Base-by-base conservation (phyloP, 2,888 invertebrate species). In the Epirrhoe tristata region DNA sequence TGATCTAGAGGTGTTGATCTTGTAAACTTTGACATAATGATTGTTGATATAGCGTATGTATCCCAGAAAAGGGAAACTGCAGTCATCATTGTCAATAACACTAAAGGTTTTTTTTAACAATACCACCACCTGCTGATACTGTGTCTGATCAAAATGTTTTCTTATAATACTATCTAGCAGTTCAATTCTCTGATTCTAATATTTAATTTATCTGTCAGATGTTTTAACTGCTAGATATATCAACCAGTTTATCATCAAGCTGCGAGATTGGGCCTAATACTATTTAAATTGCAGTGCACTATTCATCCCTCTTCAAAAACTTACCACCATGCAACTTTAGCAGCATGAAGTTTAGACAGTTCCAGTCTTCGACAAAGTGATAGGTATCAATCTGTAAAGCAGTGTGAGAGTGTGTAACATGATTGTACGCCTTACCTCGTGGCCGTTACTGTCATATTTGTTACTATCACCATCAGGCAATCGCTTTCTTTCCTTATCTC, bases 401-500 rank as follows among this genome's bases (percentile, higher is more conserved):
- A 51, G 53, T 58, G 58, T 50, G 59, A 67, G 61, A 64, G 58
- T 64, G 64, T 62, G 61, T 58, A 62, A 62, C 36, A 66, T 61
- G 43, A 68, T 68, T 51, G 63, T 59, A 70, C 74, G 82, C 84
- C 82, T 87, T 88, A 91, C 91, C 90, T 93, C 91, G 58, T 81
- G 71, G 61, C 77, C 73, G 62, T 85, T 84, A 88, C 82, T 87
- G 82, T 91, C 91, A 89, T 80, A 83, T 88, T 86, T 87, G 84
- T 86, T 86, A 88, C 74, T 84, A 83, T 92, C 92, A 88, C 82
- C 84, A 70, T 90, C 90, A 0, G 84, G 83, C 46, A 77, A 74
- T 36, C 81, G 80, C 24, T 81, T 82, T 62, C 81, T 95, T 84
- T 97, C 97, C 86, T 96, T 96, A 82, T 97, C 97, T 81, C 97